Percentiles rank a stretch among this genome's conserved stretches.
These are phyloP conservation scores for Sycophila texana DNA, from an alignment of 2,888 invertebrate species.

Conservation along the genomic window DNA sequence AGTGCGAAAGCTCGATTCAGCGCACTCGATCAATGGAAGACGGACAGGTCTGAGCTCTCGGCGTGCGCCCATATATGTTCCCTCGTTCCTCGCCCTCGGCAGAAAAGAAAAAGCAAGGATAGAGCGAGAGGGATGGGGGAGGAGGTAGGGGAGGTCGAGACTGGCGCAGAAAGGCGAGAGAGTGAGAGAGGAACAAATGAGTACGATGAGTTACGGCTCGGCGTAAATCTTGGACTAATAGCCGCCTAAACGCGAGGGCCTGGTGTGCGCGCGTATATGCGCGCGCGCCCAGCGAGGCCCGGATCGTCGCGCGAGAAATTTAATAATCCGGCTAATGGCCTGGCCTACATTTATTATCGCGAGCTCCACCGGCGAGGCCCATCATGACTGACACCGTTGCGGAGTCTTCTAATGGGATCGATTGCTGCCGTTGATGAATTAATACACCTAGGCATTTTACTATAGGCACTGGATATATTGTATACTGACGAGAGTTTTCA, in stretches of 20 bases:
- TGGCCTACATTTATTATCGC: constrained; percentile 71
- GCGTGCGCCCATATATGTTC: not conserved
- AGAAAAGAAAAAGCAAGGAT: not conserved
- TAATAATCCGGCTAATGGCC: constrained; percentile 75
- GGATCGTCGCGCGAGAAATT: constrained; percentile 72
- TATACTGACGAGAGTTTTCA: too few species aligned
- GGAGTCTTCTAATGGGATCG: not conserved
- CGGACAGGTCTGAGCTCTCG: not conserved
- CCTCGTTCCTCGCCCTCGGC: not conserved
- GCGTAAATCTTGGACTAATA: constrained; percentile 75
- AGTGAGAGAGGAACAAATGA: constrained; percentile 72
- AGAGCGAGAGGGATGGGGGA: not conserved
- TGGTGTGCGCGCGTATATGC: too few species aligned
- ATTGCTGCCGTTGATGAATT: constrained; percentile 14
- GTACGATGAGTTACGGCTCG: constrained; percentile 75
- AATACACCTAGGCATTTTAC: not conserved
- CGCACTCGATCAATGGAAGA: constrained; percentile 2
- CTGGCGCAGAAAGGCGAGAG: constrained; percentile 59
- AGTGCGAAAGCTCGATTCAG: constrained; percentile 4
- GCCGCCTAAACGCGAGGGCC: constrained; percentile 75
- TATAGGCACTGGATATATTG: too few species aligned
- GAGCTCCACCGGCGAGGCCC: not conserved
- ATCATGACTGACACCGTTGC: constrained; percentile 16
- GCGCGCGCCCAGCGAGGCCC: not conserved
- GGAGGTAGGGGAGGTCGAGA: not conserved